Conservation (phyloP, 2,113 vertebrate species). For the Nycticryphes semicollaris region DNA sequence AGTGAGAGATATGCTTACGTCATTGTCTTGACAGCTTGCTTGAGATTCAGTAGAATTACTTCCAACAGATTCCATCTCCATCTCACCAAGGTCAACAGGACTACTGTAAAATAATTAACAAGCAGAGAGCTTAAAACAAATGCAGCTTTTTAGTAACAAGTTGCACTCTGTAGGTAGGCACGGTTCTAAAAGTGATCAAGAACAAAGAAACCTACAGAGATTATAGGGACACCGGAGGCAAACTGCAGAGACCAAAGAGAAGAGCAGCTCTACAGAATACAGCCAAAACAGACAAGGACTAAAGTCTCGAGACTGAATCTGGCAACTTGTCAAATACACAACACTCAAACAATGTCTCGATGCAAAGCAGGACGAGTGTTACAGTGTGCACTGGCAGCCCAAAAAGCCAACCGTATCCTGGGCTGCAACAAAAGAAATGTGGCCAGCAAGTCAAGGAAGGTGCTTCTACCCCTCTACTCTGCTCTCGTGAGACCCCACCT, state of each 20-base stretch:
- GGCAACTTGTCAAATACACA: not conserved
- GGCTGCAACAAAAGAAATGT: no score
- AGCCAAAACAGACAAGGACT: not conserved
- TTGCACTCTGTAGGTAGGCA: not conserved
- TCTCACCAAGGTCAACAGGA: constrained; percentile 84
- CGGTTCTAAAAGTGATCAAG: not conserved
- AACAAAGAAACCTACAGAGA: not conserved
- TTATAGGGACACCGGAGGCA: not conserved
- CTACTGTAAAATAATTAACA: constrained; percentile 66
- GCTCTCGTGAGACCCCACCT: no score
- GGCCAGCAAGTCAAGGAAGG: no score
- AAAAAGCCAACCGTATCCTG: no score
- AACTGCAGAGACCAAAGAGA: not conserved
- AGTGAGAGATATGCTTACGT: constrained; percentile 46
- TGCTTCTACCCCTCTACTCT: no score
- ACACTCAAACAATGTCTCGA: not conserved
- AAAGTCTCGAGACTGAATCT: not conserved
- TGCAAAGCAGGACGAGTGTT: not conserved
- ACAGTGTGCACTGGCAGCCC: no score
- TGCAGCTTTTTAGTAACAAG: not conserved
- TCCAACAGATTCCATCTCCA: constrained; percentile 86
- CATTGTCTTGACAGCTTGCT: constrained; percentile 56
- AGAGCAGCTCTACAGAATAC: not conserved
- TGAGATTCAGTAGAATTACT: constrained; percentile 75
- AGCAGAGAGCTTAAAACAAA: not conserved